Evolutionary conservation across 1,140 invertebrate species (phyloP).

Genomic region (Pseudomyrmex flavicornis): DNA sequence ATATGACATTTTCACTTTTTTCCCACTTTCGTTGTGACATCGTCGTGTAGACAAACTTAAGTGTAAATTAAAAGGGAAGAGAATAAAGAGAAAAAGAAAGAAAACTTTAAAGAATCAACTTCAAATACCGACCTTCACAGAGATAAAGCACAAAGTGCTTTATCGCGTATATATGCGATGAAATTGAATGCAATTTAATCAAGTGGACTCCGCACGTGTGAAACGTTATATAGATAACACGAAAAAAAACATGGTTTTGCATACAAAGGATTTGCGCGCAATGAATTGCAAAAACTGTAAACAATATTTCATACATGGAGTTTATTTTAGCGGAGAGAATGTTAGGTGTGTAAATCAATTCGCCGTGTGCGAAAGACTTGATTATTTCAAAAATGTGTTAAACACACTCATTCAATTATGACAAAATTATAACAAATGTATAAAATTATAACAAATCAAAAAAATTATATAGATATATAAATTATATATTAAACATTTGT

Average conservation of each 20-base stretch:
- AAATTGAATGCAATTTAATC: conserved; percentile 50
- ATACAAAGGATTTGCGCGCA: conserved; percentile 53
- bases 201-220: conserved; percentile 10
- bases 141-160: conserved; percentile 42
- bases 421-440: background rate
- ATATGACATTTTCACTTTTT: background rate
- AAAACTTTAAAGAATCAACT: conserved; percentile 4
- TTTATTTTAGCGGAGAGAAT: conserved; percentile 34
- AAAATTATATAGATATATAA: background rate
- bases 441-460: background rate
- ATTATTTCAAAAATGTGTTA: conserved; percentile 3
- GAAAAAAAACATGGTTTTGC: conserved; percentile 1
- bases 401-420: background rate
- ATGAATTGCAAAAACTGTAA: conserved; percentile 20
- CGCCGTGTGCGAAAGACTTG: background rate
- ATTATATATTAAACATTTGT: background rate
- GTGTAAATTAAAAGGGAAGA: too few relatives aligned
- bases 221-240: conserved; percentile 34
- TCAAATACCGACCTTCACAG: background rate
- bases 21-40: background rate
- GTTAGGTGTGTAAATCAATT: conserved; percentile 28
- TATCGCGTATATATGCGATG: conserved; percentile 15
- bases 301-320: conserved; percentile 17
- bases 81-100: too few relatives aligned
- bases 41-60: background rate